Evolutionary conservation across 2,113 vertebrate genomes (phyloP), one percentile per base, ranked within the genome.

Genomic region (Amblyopsis rosae): DNA sequence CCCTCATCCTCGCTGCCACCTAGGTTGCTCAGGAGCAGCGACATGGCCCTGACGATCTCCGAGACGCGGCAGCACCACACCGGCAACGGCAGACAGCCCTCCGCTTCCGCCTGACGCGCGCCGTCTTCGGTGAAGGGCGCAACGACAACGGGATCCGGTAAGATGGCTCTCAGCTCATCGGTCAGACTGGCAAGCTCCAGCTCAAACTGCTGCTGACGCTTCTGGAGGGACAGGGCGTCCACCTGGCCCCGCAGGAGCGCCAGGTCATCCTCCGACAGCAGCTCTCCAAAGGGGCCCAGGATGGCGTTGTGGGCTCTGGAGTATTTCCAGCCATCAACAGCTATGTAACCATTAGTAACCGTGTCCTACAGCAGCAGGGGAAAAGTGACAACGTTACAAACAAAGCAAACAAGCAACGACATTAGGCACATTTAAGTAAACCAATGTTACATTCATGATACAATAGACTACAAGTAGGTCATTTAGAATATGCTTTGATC

Each of bases 201-300:
- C 81, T 95, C 93, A 15, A 94, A 96, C 13, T 84, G 94, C 80
- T 95, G 93, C 72, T 93, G 95, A 26, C 89, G 92, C 59, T 91
- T 94, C 70, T 93, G 90, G 67, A 96, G 88, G 17, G 94, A 94
- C 53, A 96, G 90, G 9, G 88, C 90, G 9, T 95, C 92, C 1
- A 96, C 94, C 65, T 96, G 95, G 76, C 88, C 82, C 82, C 98
- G 95, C 80, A 98, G 76, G 73, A 94, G 92, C 46, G 91, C 48
- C 64, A 98, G 87, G 85, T 98, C 96, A 0, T 94, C 92, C 70
- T 98, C 95, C 0, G 95, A 97, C 64, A 99, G 85, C 62, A 99
- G 91, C 81, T 98, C 97, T 16, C 96, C 96, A 12, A 95, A 98
- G 12, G 96, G 96, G 6, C 97, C 96, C 85, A 98, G 82, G 70